phyloP scores from a whole-genome alignment of 1,140 invertebrate species.

The Holotrichia oblita region DNA sequence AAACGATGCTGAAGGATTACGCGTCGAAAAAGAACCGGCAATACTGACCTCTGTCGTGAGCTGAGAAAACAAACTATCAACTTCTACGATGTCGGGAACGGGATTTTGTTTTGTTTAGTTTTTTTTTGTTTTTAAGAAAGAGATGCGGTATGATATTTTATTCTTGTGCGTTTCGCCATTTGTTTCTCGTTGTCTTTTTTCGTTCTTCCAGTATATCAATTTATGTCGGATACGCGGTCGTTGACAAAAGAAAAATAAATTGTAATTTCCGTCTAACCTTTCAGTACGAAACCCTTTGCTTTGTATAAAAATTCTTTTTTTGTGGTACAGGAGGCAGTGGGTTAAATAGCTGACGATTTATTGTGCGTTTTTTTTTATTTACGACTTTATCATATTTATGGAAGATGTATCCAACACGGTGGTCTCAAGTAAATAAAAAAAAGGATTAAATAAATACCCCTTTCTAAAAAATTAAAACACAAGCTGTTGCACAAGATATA shows the following conservation, averaged over 20 bases:
- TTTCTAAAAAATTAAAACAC: no score
- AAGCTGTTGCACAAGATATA: no score
- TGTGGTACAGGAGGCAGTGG: neutral
- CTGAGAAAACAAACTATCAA: neutral
- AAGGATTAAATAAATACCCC: no score
- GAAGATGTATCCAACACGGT: no score
- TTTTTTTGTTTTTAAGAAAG: neutral
- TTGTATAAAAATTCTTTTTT: neutral
- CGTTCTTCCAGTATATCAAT: slow-evolving; percentile 1
- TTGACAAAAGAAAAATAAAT: slow-evolving; percentile 10
- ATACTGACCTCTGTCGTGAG: neutral
- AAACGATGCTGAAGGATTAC: no score
- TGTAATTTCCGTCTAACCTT: neutral
- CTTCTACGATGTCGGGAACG: neutral
- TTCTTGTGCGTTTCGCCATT: no score
- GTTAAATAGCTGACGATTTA: slow-evolving; percentile 6
- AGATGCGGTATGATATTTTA: neutral
- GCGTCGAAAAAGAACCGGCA: neutral
- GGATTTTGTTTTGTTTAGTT: neutral
- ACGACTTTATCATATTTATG: no score
- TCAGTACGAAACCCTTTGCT: neutral
- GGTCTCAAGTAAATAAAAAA: no score
- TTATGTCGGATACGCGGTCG: neutral
- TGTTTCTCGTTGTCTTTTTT: no score
- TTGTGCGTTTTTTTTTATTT: neutral